These are phyloP conservation scores for Zaprionus lachaisei DNA, from an alignment of 1,140 invertebrate species.

Conservation along the genomic window DNA sequence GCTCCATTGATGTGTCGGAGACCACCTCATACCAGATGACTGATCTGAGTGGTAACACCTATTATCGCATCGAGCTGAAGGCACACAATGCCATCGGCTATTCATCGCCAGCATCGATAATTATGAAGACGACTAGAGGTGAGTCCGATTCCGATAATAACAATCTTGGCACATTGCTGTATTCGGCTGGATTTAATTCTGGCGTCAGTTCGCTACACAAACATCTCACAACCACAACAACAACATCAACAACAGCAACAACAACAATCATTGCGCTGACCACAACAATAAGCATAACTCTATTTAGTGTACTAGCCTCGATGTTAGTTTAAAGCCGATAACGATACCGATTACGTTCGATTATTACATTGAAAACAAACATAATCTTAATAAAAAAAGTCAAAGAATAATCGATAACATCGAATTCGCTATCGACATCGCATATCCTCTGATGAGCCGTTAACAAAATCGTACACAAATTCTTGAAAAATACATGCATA, in stretches of 20 bases:
- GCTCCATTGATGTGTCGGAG: conserved; percentile 86
- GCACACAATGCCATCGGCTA: conserved; percentile 94
- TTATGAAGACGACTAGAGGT: conserved; percentile 94
- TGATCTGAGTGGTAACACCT: conserved; percentile 89
- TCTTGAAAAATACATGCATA: conserved; percentile 57
- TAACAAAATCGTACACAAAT: conserved; percentile 26
- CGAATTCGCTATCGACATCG: conserved; percentile 20
- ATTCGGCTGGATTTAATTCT: conserved; percentile 83
- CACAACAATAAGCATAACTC: conserved; percentile 84
- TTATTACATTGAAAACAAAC: not conserved
- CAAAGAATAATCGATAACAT: conserved; percentile 11
- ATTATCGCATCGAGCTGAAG: conserved; percentile 92
- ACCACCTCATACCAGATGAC: conserved; percentile 88
- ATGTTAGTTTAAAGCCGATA: conserved; percentile 75
- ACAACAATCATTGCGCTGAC: conserved; percentile 78
- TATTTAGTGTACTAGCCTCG: conserved; percentile 82
- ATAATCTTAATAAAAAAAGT: conserved; percentile 4
- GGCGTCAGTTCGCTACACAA: conserved; percentile 82
- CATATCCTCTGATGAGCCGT: conserved; percentile 5
- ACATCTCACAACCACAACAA: conserved; percentile 75
- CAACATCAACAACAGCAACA: conserved; percentile 58
- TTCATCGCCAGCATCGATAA: conserved; percentile 90
- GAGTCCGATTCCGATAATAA: conserved; percentile 86
- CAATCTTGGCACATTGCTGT: conserved; percentile 84
- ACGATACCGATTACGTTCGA: conserved; percentile 34